Evolutionary conservation across 2,113 vertebrate genomes (phyloP), one percentile per base, ranked within the genome.

Genomic region (Hemibagrus wyckioides): DNA sequence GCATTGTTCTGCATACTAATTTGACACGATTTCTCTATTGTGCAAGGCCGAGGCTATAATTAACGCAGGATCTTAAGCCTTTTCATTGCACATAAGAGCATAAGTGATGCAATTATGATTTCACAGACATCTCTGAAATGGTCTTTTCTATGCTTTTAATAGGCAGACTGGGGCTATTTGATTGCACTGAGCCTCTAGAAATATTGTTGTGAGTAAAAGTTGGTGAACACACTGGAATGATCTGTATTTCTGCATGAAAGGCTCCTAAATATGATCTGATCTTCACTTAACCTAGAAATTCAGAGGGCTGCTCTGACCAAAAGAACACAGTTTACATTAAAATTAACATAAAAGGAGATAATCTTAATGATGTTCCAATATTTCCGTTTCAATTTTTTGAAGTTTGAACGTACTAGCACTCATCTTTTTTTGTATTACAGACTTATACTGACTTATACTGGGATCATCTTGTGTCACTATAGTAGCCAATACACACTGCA

Each of bases 1-100:
- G 93, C 93, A 94, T 94, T 95, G 92, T 93, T 95, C 93, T 85
- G 94, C 93, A 95, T 94, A 94, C 94, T 95, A 95, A 95, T 94
- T 90, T 93, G 90, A 94, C 93, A 94, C 88, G 36, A 57, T 87
- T 90, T 93, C 87, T 92, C 92, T 92, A 92, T 92, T 94, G 92
- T 94, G 91, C 86, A 90, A 92, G 91, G 92, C 91, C 89, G 71
- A 88, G 90, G 86, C 87, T 85, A 54, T 94, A 95, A 94, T 94
- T 94, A 94, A 93, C 91, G 88, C 86, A 14, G 87, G 91, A 83
- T 91, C 91, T 79, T 73, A 83, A 85, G 89, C 91, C 90, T 95
- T 93, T 95, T 93, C 92, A 89, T 89, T 82, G 79, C 91, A 90
- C 90, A 90, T 93, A 94, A 90, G 90, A 91, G 57, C 90, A 91